Evolutionary conservation across 53 echinoderm and acorn worm species (phyloP), one percentile per base, ranked within the genome.

Genomic region (Crossaster papposus): DNA sequence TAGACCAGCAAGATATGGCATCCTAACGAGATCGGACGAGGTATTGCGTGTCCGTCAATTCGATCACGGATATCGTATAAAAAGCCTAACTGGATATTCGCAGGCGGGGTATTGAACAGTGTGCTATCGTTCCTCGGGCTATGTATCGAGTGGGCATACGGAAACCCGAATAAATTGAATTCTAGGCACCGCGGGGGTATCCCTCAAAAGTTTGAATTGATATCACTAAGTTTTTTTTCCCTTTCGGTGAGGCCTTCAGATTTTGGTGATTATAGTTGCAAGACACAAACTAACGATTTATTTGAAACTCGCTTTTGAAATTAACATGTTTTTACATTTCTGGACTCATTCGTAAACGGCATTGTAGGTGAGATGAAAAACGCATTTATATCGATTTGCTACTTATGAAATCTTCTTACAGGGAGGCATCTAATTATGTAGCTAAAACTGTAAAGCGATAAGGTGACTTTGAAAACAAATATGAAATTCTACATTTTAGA

Each of bases 11-110:
- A 68, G 68, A 68, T 68, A 68, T 68, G n/a, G 0, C 2, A 28
- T 14, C 36, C 37, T 78, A 78, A 78, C 78, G 36, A 51, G 78
- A 78, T 78, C 78, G 36, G 78, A 2, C 78, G 26, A 78, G 78
- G 38, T 51, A 51, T 20, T 2, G 78, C 50, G 13, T 78, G 50
- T 78, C 78, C 50, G 23, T 78, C 78, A 78, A 78, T 78, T 78
- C 26, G 51, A 78, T 78, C 78, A 4, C 51, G 26, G 51, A 33
- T 74, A 74, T 74, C 18, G 28, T 74, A 12, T 36, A 31, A 36
- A 17, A 36, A 4, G 75, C 4, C 74, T 73, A 73, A 73, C 74
- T 12, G 74, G 74, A 73, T 73, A 44, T 7, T 52, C 58, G 22
- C 34, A 73, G 34, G 15, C 4, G 36, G 33, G 1, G 20, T 9